Base-by-base conservation (phyloP, 2,113 vertebrate genomes). In the Hiodon tergisus region DNA sequence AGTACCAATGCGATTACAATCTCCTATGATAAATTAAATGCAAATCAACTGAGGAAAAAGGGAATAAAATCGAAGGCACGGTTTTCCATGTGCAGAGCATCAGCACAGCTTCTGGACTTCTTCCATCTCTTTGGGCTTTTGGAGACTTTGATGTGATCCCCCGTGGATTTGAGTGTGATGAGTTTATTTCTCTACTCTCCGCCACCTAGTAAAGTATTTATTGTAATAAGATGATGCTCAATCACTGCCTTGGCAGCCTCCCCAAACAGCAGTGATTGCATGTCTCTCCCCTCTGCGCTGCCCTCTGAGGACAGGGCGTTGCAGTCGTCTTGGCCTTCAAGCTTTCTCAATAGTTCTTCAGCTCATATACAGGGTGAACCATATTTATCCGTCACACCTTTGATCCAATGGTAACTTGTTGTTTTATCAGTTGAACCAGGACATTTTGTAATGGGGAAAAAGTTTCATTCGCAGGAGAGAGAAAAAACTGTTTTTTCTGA, bases 201-300 rank as follows among this genome's bases (percentile, higher is more conserved):
- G 7, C 57, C 57, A 58, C 47, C 65, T 51, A 47, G 54, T 16
- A 57, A 57, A 57, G 54, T 50, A 14, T 72, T 60, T 72, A 6
- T 72, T 72, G 17, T 60, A 60, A 72, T 59, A 60, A 71, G 70
- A 16, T 59, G 51, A 60, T 9, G 17, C 16, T 13, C 55, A 72
- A 14, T 48, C 55, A 14, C 70, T 60, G 6, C 17, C 46, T 57
- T 72, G 55, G 31, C 57, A 47, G 31, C 46, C 63, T 47, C 6
- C 63, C 63, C 46, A 10, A 57, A 48, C 31, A 31, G 31, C 31
- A 31, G 31, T 31, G 31, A 31, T 31, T 31, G 31, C 31, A 31
- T 31, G 31, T 47, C 17, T 66, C 3, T 47, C 63, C 63, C 10
- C 5, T 2, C n/a, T 8, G 4, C 59, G n/a, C 59, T 9, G 16